phyloP scores from a whole-genome alignment of 2,888 invertebrate genomes.

The Melipona bicolor region DNA sequence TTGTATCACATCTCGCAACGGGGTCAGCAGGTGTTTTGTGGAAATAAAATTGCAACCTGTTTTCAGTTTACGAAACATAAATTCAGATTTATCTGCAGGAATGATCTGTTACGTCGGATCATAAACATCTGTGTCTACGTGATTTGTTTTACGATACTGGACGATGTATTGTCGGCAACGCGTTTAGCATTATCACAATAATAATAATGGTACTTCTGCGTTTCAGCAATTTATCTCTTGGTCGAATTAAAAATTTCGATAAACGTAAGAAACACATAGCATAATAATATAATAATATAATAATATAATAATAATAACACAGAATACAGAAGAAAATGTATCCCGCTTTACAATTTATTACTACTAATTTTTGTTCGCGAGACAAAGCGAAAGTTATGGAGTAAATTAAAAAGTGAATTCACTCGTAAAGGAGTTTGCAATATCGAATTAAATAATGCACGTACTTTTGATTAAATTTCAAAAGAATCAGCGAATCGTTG shows the following conservation, averaged over 20 bases:
- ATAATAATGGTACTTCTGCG: too few species aligned
- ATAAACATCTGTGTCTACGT: constrained; percentile 12
- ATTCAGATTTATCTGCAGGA: constrained; percentile 20
- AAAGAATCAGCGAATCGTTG: too few species aligned
- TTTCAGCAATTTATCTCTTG: not conserved
- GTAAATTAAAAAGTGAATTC: too few species aligned
- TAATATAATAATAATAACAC: too few species aligned
- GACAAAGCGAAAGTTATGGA: too few species aligned
- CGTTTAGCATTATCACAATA: not conserved
- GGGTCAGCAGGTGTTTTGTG: not conserved
- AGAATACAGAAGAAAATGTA: too few species aligned
- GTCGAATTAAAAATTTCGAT: not conserved
- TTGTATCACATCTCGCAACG: not conserved
- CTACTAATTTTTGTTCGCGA: too few species aligned
- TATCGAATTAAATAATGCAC: too few species aligned
- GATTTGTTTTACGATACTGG: constrained; percentile 14
- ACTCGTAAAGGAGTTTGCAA: too few species aligned
- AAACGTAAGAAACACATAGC: not conserved
- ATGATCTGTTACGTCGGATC: constrained; percentile 21
- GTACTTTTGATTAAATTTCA: too few species aligned
- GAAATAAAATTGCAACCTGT: constrained; percentile 22
- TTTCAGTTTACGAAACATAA: constrained; percentile 26
- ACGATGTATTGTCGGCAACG: not conserved
- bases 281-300: too few species aligned
- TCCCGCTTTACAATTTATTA: too few species aligned